Conservation (phyloP, 2,797 vertebrate species). For the Rhinatrema bivittatum region DNA sequence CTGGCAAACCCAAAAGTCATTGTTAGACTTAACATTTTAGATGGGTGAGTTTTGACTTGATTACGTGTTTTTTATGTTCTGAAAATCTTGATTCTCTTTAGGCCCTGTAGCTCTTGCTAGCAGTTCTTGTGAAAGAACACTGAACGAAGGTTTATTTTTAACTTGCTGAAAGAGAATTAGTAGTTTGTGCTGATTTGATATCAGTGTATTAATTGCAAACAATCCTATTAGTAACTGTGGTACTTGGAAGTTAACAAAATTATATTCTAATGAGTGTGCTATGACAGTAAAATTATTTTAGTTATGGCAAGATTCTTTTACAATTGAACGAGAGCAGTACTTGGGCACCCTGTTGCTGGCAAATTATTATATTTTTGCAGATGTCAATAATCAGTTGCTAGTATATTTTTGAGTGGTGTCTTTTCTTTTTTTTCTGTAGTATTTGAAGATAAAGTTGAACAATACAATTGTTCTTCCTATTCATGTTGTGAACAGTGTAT, state of each 20-base stretch:
- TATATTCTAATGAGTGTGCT: conserved; percentile 88
- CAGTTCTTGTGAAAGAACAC: conserved; percentile 73
- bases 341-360: conserved; percentile 79
- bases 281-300: conserved; percentile 69
- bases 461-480: too few relatives aligned
- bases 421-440: conserved; percentile 34
- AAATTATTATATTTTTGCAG: conserved; percentile 85
- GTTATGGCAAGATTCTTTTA: conserved; percentile 67
- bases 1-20: conserved; percentile 51
- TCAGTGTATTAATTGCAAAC: conserved; percentile 72
- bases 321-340: conserved; percentile 70
- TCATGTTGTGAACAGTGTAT: too few relatives aligned
- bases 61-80: conserved; percentile 70
- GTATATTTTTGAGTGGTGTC: conserved; percentile 61
- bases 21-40: conserved; percentile 54
- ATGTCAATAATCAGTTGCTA: conserved; percentile 72
- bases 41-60: conserved; percentile 59
- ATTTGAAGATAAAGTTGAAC: conserved; percentile 15
- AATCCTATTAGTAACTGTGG: conserved; percentile 69
- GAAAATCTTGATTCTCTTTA: conserved; percentile 73
- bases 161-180: conserved; percentile 77
- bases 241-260: conserved; percentile 93
- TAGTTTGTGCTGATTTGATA: conserved; percentile 76
- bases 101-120: conserved; percentile 69
- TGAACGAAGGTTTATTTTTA: conserved; percentile 78